Base-by-base conservation (phyloP, 2,888 invertebrate species). In the Aproaerema taeniolella region DNA sequence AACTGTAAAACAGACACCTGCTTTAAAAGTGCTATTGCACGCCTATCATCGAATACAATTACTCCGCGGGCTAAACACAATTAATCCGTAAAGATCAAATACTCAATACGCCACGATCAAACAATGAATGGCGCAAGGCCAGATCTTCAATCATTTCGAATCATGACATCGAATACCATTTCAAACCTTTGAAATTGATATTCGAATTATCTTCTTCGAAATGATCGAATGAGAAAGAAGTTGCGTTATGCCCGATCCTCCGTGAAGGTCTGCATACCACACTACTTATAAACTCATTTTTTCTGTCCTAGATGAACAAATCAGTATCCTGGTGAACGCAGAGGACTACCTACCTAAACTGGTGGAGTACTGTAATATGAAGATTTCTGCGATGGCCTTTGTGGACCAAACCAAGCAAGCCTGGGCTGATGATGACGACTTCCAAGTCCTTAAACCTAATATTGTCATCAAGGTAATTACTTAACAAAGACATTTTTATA, bases 361-460 rank as follows among this genome's bases (percentile, higher is more conserved):
- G 52, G 93, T 94, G 6, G 95, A 95, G 67, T 93, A 94, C 63
- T 90, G 91, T 58, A 91, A 91, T 67, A 89, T 95, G 89, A 94
- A 94, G 80, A 88, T 95, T 46, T 91, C 91, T 14, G 92, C 92
- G 2, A 91, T 93, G 68, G 92, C 92, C 11, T 90, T 91, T n/a
- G 94, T 95, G 0, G 87, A 89, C 38, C 94, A 95, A 71, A 95
- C 95, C 10, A 91, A 90, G 39, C 94, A 95, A 70, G 91, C 93
- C 1, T 95, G 94, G 92, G 91, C 93, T 0, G 93, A 92, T 49
- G 93, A 94, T 56, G 94, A 95, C 54, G 93, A 94, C 72, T 94
- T 94, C 78, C 91, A 93, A 69, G 88, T 95, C 4, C 76, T 92
- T 17, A 93, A 92, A 60, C 95, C 95, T 1, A 89, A 83, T 43